Base-by-base conservation (phyloP, 2,797 vertebrate genomes). In the Acridotheres tristis region DNA sequence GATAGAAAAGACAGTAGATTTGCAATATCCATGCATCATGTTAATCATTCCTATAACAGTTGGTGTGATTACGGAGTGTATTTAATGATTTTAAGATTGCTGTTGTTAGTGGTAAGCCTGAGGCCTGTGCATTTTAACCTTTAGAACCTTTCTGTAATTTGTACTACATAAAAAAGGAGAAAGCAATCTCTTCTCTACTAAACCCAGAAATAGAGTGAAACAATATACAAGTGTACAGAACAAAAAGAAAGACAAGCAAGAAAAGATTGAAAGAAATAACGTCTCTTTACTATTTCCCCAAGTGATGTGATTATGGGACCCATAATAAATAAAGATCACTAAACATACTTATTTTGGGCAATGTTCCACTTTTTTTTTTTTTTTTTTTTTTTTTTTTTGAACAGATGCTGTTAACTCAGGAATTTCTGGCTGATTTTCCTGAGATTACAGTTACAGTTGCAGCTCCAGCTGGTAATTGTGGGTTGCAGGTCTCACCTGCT, bases 371-470 rank as follows among this genome's bases (percentile, higher is more conserved):
- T 5, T 4, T 25, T 54, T 30, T 67, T 79, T 75, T 50, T 26
- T 29, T 18, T 74, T 87, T 77, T 82, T 77, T n/a, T n/a, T 77
- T 91, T 91, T 65, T 43, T 83, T 75, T 74, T 88, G 47, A 89
- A 50, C 68, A 89, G 87, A 74, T 93, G 89, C 43, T 89, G 58
- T 72, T 83, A 89, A 58, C 43, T 80, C 32, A 85, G 65, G 38
- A 93, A 55, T 95, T 89, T 72, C 54, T 93, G 72, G n/a, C 68
- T 83, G 50, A 45, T 92, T 83, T 92, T 85, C 63, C 72, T 76
- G 75, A 75, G 55, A 54, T 34, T 55, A 34, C 32, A 45, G 32
- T 34, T 55, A 34, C 32, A 45, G 32, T 83, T 88, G n/a, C n/a
- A 63, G 30, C 42, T 91, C 32, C 67, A 89, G 65, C 59, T 90